Percentiles rank a stretch among this genome's conserved stretches.
Conservation (phyloP, 2,888 invertebrate genomes). For the Ypsolopha scabrella region DNA sequence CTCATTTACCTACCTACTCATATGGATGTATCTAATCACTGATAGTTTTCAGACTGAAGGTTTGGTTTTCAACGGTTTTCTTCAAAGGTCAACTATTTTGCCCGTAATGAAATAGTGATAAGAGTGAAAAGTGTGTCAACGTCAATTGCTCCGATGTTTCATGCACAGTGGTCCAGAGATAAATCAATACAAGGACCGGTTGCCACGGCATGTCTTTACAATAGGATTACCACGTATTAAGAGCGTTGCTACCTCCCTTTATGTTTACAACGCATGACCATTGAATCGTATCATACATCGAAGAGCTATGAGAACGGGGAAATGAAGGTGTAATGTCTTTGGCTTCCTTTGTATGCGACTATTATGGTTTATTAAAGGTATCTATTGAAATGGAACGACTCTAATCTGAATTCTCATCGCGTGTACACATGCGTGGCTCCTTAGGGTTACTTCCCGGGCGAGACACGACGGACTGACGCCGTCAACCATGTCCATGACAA, state of each 20-base stretch:
- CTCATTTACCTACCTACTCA: too few relatives aligned
- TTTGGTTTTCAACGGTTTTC: too few relatives aligned
- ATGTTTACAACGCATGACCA: not conserved
- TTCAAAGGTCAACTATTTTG: too few relatives aligned
- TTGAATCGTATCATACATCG: not conserved
- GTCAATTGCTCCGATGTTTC: too few relatives aligned
- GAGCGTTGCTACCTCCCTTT: not conserved
- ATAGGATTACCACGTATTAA: not conserved
- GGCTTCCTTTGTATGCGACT: conserved; percentile 9
- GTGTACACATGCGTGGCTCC: conserved; percentile 17
- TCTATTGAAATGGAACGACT: conserved; percentile 41
- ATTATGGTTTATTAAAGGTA: conserved; percentile 38
- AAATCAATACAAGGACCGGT: not conserved
- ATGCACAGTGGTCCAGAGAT: too few relatives aligned
- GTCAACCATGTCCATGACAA: conserved; percentile 52
- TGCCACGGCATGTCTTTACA: not conserved
- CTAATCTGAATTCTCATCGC: conserved; percentile 57
- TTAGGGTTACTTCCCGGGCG: conserved; percentile 44
- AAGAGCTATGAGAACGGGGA: not conserved
- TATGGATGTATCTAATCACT: too few relatives aligned
- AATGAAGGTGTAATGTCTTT: not conserved
- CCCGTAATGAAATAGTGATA: too few relatives aligned
- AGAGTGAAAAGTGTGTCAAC: too few relatives aligned
- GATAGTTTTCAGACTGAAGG: too few relatives aligned
- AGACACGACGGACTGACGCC: conserved; percentile 23